Base-by-base conservation (phyloP, 2,797 vertebrate genomes). In the Nyctalus aviator region DNA sequence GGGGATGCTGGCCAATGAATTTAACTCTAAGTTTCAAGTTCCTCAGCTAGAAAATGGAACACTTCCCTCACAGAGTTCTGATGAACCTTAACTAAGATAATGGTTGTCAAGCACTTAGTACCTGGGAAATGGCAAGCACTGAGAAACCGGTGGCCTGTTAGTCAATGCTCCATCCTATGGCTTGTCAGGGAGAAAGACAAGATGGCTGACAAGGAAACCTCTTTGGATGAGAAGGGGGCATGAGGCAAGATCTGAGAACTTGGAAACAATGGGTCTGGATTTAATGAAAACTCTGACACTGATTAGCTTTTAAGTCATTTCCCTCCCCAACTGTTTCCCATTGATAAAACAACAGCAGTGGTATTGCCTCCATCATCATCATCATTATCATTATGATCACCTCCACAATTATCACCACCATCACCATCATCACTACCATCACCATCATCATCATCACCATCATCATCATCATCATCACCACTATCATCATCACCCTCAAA, bases 11-110 rank as follows among this genome's bases (percentile, higher is more conserved):
- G 37, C 6, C 6, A 32, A 62, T 69, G 23, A 32, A 35, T 44
- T 87, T 13, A 41, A 78, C 25, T 84, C 64, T 73, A 32, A 71
- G 13, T 79, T 75, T 94, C n/a, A 27, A 55, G 30, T 35, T 94
- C 53, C 71, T 93, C n/a, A 53, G 18, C 44, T 23, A 5, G 59
- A 66, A 77, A 77, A 83, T 37, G 71, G 18, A 59, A 76, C 82
- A 30, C 8, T 87, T 48, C 10, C 48, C 72, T 68, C 50, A 30
- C 2, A 32, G 66, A 10, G n/a, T 35, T 76, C 20, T 68, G 44
- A 81, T 1, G 41, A 94, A 64, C 37, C 44, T 73, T 77, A 21
- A 79, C 35, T 50, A 71, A 81, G 35, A 46, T 25, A 48, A 81
- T 0, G 35, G 50, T 14, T 84, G 1, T 14, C 35, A 78, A 72